phyloP scores from a whole-genome alignment of 2,888 invertebrate species.

The Athetis lepigone region DNA sequence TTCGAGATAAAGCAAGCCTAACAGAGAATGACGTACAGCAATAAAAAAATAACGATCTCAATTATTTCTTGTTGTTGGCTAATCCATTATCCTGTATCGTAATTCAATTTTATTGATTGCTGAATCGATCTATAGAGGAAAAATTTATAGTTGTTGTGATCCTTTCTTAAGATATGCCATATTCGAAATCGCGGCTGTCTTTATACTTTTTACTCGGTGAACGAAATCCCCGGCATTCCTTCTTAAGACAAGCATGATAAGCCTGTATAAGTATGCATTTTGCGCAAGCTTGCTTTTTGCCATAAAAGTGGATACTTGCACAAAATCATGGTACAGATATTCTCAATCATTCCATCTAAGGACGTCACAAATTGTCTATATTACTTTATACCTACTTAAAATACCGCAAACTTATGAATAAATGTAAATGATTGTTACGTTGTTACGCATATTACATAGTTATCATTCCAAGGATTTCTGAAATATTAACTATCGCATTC shows the following conservation, averaged over 20 bases:
- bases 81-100: constrained; percentile 3
- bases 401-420: constrained; percentile 32
- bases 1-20: constrained; percentile 3
- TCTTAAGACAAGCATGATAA: not conserved
- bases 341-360: no score
- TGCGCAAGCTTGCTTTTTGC: no score
- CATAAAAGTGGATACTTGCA: no score
- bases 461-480: constrained; percentile 25
- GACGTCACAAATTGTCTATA: no score
- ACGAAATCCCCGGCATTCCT: not conserved
- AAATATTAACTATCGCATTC: not conserved
- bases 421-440: constrained; percentile 36
- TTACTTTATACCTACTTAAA: not conserved
- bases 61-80: constrained; percentile 1
- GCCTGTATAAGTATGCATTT: no score
- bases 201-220: not conserved
- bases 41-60: constrained; percentile 9
- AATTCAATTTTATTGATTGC: constrained; percentile 2
- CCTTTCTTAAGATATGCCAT: not conserved
- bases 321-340: no score
- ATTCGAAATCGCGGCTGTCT: not conserved
- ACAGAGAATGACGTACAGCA: constrained; percentile 12
- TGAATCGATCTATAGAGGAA: not conserved
- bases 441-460: constrained; percentile 36
- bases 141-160: not conserved